Evolutionary conservation across 2,797 vertebrate species (phyloP).

Genomic region (Enoplosus armatus): DNA sequence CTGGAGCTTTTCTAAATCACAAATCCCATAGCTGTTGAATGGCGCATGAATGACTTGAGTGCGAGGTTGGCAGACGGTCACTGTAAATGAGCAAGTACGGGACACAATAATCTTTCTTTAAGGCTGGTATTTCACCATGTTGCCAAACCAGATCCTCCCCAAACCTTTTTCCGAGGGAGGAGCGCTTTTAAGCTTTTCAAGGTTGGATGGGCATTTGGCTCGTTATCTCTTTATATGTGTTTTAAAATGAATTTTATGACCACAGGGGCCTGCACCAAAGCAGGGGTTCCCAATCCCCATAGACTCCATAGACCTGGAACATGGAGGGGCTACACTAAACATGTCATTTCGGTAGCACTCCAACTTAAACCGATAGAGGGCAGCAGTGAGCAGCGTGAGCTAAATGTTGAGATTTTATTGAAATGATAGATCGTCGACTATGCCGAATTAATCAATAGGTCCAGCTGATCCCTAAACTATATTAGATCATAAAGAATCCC

Average conservation of each 20-base stretch:
- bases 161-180: too few relatives aligned
- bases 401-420: background rate
- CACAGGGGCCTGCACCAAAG: background rate
- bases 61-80: background rate
- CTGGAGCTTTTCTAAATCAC: too few relatives aligned
- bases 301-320: background rate
- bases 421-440: background rate
- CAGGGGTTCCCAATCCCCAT: background rate
- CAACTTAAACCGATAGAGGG: background rate
- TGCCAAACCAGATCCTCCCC: background rate
- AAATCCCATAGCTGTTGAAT: background rate
- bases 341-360: too few relatives aligned
- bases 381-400: conserved; percentile 24
- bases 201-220: background rate
- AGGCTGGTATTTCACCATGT: background rate
- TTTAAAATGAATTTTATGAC: background rate
- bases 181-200: background rate
- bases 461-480: fast-evolving
- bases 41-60: background rate
- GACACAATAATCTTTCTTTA: background rate
- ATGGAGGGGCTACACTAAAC: background rate
- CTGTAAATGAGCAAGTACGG: background rate
- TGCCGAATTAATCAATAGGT: background rate
- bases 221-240: background rate
- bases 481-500: fast-evolving